These are phyloP conservation scores for Leptestheria dahalacensis DNA, from an alignment of 1,140 invertebrate genomes.

Conservation along the genomic window DNA sequence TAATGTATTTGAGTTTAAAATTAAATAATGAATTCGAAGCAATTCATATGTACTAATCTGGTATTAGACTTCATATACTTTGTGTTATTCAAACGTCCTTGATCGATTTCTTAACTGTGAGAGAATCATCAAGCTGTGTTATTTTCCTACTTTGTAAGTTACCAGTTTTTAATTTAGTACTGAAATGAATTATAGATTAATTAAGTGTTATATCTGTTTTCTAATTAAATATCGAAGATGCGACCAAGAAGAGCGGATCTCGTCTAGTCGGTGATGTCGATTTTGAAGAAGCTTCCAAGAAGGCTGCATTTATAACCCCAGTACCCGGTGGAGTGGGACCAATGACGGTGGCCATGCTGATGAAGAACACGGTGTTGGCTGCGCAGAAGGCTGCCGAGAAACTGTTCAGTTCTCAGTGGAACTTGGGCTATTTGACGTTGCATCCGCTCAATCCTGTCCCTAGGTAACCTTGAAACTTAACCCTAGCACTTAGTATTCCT, in stretches of 20 bases:
- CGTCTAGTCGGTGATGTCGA: slow-evolving; percentile 89
- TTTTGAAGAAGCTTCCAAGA: slow-evolving; percentile 56
- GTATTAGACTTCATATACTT: too few species aligned
- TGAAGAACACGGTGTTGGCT: slow-evolving; percentile 83
- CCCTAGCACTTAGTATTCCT: background rate
- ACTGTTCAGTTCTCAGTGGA: slow-evolving; percentile 43
- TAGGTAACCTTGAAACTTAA: slow-evolving; percentile 38
- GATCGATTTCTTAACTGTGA: too few species aligned
- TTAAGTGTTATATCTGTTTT: background rate
- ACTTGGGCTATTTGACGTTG: slow-evolving; percentile 41
- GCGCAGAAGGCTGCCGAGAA: slow-evolving; percentile 46
- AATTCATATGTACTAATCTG: background rate
- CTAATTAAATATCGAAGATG: slow-evolving; percentile 41
- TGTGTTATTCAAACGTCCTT: too few species aligned
- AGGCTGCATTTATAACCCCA: slow-evolving; percentile 83
- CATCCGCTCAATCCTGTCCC: slow-evolving; percentile 48
- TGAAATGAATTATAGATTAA: background rate
- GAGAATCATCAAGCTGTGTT: too few species aligned
- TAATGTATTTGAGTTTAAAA: background rate
- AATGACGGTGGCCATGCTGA: slow-evolving; percentile 96
- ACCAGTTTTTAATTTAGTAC: too few species aligned
- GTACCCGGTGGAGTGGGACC: slow-evolving; percentile 96
- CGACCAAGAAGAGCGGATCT: slow-evolving; percentile 63
- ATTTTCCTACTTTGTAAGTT: too few species aligned
- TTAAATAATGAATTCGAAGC: background rate